Percentiles rank a stretch among this genome's conserved stretches.
Conservation (phyloP, 2,888 invertebrate species). For the Thera britannica region DNA sequence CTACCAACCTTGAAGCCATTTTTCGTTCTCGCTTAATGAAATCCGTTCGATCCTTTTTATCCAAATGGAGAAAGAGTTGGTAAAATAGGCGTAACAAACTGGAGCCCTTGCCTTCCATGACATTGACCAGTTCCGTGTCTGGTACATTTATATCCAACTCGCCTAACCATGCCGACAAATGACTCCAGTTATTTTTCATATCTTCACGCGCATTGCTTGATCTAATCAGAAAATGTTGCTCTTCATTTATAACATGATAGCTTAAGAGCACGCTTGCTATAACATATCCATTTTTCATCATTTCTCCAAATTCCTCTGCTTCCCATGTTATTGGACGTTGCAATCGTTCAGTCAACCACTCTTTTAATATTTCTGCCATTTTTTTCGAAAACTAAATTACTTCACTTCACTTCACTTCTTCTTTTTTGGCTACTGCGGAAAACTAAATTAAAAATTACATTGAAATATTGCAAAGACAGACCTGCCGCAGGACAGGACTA, state of each 20-base stretch:
- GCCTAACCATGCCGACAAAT: constrained; percentile 81
- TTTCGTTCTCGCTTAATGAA: constrained; percentile 80
- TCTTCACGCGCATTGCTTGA: constrained; percentile 67
- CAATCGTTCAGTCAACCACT: constrained; percentile 85
- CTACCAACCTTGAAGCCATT: constrained; percentile 70
- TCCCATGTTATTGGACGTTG: constrained; percentile 82
- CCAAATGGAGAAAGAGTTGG: constrained; percentile 85
- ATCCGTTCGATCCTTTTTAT: constrained; percentile 83
- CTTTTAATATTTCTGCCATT: constrained; percentile 86
- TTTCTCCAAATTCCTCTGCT: constrained; percentile 81
- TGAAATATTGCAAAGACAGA: background rate
- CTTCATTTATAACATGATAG: constrained; percentile 85
- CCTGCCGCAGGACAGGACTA: no score
- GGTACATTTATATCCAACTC: constrained; percentile 75
- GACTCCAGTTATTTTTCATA: constrained; percentile 80
- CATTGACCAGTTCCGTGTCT: constrained; percentile 72
- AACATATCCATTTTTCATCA: constrained; percentile 84
- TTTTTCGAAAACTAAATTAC: constrained; percentile 6
- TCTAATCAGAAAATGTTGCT: constrained; percentile 79
- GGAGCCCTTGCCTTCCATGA: constrained; percentile 79
- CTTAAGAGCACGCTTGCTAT: constrained; percentile 83
- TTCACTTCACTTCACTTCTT: no score
- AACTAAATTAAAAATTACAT: constrained; percentile 1
- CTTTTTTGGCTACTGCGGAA: no score
- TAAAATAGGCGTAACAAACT: constrained; percentile 85